phyloP scores from a whole-genome alignment of 2,888 invertebrate species.

The Catonia carolina region DNA sequence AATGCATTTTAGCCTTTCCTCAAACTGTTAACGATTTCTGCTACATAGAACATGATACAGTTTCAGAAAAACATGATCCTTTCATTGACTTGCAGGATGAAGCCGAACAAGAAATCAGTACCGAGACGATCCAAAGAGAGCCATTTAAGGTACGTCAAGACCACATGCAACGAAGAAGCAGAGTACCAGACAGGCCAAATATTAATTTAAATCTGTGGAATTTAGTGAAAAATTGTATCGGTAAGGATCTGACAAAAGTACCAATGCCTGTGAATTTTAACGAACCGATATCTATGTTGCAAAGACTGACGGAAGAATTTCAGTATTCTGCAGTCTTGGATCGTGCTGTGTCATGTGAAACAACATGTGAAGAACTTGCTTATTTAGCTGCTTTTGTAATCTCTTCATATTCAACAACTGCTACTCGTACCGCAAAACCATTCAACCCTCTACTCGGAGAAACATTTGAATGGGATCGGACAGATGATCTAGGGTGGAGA shows the following conservation, averaged over 20 bases:
- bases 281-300: constrained; percentile 97
- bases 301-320: constrained; percentile 94
- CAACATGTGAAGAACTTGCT: constrained; percentile 88
- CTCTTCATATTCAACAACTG: constrained; percentile 78
- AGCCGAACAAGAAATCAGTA: too few species aligned
- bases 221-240: constrained; percentile 99
- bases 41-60: too few species aligned
- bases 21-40: too few species aligned
- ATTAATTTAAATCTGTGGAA: constrained; percentile 96
- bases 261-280: constrained; percentile 99
- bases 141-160: too few species aligned
- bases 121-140: too few species aligned
- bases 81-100: too few species aligned
- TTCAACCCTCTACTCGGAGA: constrained; percentile 96
- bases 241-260: constrained; percentile 95
- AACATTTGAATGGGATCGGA: constrained; percentile 95
- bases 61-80: too few species aligned
- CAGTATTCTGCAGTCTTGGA: constrained; percentile 92
- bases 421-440: constrained; percentile 84
- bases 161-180: constrained; percentile 66
- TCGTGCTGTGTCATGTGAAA: constrained; percentile 53
- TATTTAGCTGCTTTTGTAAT: constrained; percentile 96
- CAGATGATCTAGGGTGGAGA: constrained; percentile 86
- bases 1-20: too few species aligned
- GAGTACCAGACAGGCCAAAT: constrained; percentile 88